Percentiles rank a stretch among this genome's conserved stretches.
These are phyloP conservation scores for Eciton burchellii DNA, from an alignment of 1,140 invertebrate species.

Conservation along the genomic window DNA sequence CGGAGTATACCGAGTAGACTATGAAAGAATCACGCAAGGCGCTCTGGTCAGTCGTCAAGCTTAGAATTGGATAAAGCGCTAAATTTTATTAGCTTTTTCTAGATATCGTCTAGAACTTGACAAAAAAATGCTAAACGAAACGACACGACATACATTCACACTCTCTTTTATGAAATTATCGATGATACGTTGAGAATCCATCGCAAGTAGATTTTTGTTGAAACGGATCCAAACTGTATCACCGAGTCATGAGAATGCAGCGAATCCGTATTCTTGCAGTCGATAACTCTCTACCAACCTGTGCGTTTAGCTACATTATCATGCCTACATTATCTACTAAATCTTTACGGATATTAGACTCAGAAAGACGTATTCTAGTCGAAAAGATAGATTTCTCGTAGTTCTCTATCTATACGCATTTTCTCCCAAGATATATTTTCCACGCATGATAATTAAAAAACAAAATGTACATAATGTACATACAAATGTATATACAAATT, in stretches of 20 bases:
- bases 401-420: neutral
- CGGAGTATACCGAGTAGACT: conserved; percentile 19
- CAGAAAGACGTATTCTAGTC: neutral
- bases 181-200: conserved; percentile 5
- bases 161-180: neutral
- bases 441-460: neutral
- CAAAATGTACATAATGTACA: too few relatives aligned
- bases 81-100: neutral
- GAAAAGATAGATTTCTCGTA: conserved; percentile 25
- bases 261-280: neutral
- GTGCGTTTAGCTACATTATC: neutral
- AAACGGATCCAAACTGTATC: neutral
- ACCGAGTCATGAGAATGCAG: conserved; percentile 40
- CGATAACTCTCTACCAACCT: conserved; percentile 8
- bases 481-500: too few relatives aligned
- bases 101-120: neutral
- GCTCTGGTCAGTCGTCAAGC: neutral
- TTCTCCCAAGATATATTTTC: conserved; percentile 14
- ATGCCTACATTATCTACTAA: neutral
- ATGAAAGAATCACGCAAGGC: conserved; percentile 11
- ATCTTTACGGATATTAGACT: neutral
- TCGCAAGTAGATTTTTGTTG: neutral
- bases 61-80: neutral
- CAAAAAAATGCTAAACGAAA: neutral
- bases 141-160: neutral